Base-by-base conservation (phyloP, 2,888 invertebrate genomes). In the Rhingia campestris region DNA sequence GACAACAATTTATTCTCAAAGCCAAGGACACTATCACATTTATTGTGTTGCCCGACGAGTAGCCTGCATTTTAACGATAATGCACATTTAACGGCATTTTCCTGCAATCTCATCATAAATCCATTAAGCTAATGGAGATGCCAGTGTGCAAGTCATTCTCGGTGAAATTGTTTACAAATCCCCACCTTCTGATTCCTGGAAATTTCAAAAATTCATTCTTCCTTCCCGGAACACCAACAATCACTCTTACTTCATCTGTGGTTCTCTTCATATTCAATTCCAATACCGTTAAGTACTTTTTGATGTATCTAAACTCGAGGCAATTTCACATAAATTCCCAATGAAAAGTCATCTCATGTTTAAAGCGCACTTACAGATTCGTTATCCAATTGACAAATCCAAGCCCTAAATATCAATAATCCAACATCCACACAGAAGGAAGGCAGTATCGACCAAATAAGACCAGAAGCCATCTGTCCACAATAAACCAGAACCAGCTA, bases 401-500 rank as follows among this genome's bases (percentile, higher is more conserved):
- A 33, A 14, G 22, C 43, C n/a, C 12, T 7, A 32, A 43, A 59
- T 43, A 7, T 32, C 59, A 43, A 59, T 43, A 6, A 43, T 30
- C n/a, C 41, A 9, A 4, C 6, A 59, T 3, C 58, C 6, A 35
- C 6, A 35, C 37, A 30, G 12, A 7, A 9, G 7, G 14, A 9
- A 6, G 14, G n/a, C 37, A n/a, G 54, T 45, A 43, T 7, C n/a
- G 10, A 69, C 47, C 56, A 41, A 63, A 69, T 63, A 69, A 63
- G 63, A 49, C 54, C 61, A 35, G 43, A 39, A 67, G 54, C 56
- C 9, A 54, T 61, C 45, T 43, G 61, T 30, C 63, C 2, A 3
- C 2, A 1, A 6, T 1, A 22, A 33, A 49, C 30, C 33, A 32
- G 12, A 6, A 14, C 6, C 43, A n/a, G 12, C 30, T 47, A 51